Percentiles rank a stretch among this genome's conserved stretches.
Evolutionary conservation across 2,888 invertebrate genomes (phyloP).

Genomic region (Baccha elongata): DNA sequence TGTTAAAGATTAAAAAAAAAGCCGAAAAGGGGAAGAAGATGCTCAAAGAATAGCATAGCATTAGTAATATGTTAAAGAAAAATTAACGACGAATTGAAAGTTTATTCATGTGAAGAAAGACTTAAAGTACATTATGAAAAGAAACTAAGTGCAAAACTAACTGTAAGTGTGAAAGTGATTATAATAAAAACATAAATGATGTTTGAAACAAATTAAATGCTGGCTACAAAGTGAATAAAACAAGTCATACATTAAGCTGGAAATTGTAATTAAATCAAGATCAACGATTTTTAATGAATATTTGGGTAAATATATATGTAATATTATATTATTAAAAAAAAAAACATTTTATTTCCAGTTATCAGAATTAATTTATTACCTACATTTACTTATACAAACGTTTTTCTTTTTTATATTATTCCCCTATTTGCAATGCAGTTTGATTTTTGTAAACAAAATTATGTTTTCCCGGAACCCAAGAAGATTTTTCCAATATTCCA

Average conservation of each 20-base stretch:
- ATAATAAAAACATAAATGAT: slow-evolving; percentile 1
- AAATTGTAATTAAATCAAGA: slow-evolving; percentile 59
- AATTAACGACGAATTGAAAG: not conserved
- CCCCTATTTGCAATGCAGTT: too few relatives aligned
- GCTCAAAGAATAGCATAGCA: not conserved
- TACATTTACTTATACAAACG: too few relatives aligned
- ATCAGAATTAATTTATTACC: too few relatives aligned
- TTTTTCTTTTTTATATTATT: too few relatives aligned
- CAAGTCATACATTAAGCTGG: not conserved
- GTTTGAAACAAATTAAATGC: slow-evolving; percentile 17
- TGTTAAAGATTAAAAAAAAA: slow-evolving; percentile 15
- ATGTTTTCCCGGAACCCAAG: too few relatives aligned
- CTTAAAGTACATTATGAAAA: slow-evolving; percentile 2
- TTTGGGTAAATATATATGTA: slow-evolving; percentile 81
- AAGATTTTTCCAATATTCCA: too few relatives aligned
- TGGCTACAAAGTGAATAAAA: slow-evolving; percentile 23
- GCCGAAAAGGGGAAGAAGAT: slow-evolving; percentile 20
- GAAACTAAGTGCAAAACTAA: slow-evolving; percentile 3
- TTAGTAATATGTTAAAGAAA: not conserved
- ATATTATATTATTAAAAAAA: not conserved
- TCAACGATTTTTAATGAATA: slow-evolving; percentile 81
- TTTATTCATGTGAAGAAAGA: not conserved
- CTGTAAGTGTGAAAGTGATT: slow-evolving; percentile 9
- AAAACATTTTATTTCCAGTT: too few relatives aligned
- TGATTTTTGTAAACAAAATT: too few relatives aligned